These are phyloP conservation scores for Theristicus caerulescens DNA, from an alignment of 2,113 vertebrate species.

Conservation along the genomic window DNA sequence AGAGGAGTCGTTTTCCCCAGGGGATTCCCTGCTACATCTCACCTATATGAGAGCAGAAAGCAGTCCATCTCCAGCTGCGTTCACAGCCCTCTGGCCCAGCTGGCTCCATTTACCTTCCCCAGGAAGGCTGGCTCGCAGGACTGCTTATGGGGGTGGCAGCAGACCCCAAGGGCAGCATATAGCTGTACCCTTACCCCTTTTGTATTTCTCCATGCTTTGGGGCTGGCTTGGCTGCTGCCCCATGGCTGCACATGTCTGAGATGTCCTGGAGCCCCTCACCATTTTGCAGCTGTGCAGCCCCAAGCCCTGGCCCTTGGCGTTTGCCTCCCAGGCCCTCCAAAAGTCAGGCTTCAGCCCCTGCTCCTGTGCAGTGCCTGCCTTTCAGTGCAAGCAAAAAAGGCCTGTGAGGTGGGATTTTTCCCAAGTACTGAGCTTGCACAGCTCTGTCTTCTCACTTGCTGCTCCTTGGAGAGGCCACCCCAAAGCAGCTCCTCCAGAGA, in stretches of 20 bases:
- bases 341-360: background rate
- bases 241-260: rapidly evolving
- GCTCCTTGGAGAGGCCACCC: background rate
- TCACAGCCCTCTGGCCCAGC: background rate
- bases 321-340: background rate
- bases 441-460: background rate
- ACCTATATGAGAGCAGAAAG: background rate
- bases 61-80: rapidly evolving
- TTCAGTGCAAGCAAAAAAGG: background rate
- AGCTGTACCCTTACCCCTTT: background rate
- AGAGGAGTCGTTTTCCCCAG: background rate
- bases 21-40: background rate
- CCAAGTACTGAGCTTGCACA: background rate
- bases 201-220: rapidly evolving
- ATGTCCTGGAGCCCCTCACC: rapidly evolving
- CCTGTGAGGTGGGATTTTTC: background rate
- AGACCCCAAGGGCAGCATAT: background rate
- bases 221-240: background rate
- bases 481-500: background rate
- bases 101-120: background rate
- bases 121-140: background rate
- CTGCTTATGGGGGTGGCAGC: background rate
- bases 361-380: background rate
- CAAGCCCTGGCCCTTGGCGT: background rate
- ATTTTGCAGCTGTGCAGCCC: no score